These are phyloP conservation scores for Agrochola litura DNA, from an alignment of 2,888 invertebrate genomes.

Conservation along the genomic window DNA sequence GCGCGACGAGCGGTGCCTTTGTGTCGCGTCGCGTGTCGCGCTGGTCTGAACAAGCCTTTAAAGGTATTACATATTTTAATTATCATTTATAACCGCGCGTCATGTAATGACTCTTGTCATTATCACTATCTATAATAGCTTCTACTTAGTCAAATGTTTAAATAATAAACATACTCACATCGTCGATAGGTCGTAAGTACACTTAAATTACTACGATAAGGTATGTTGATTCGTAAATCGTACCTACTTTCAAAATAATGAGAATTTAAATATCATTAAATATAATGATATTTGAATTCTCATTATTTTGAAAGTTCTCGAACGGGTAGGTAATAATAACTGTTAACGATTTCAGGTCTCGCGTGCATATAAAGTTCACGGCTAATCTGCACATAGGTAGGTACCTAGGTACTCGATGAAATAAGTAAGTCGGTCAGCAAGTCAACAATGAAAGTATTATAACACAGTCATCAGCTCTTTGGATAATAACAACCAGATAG, in stretches of 20 bases:
- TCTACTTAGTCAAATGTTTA: not conserved
- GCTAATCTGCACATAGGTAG: not conserved
- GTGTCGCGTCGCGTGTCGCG: too few relatives aligned
- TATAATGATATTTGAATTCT: not conserved
- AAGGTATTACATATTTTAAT: not conserved
- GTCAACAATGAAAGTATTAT: not conserved
- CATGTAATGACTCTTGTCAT: not conserved
- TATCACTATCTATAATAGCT: conserved; percentile 5
- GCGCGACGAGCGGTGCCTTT: too few relatives aligned
- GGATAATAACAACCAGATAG: not conserved
- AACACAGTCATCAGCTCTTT: not conserved
- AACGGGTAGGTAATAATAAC: not conserved
- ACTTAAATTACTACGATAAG: not conserved
- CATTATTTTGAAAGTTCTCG: not conserved
- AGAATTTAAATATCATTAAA: too few relatives aligned
- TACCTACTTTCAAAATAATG: not conserved
- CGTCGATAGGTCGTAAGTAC: not conserved
- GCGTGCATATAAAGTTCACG: not conserved
- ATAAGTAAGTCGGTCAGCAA: not conserved
- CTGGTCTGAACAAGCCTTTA: too few relatives aligned
- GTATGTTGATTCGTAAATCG: conserved; percentile 13
- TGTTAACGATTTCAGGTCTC: conserved; percentile 4
- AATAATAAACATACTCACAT: not conserved
- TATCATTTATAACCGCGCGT: not conserved
- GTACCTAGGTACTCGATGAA: not conserved